phyloP scores from a whole-genome alignment of 2,113 vertebrate genomes.

The Excalfactoria chinensis region DNA sequence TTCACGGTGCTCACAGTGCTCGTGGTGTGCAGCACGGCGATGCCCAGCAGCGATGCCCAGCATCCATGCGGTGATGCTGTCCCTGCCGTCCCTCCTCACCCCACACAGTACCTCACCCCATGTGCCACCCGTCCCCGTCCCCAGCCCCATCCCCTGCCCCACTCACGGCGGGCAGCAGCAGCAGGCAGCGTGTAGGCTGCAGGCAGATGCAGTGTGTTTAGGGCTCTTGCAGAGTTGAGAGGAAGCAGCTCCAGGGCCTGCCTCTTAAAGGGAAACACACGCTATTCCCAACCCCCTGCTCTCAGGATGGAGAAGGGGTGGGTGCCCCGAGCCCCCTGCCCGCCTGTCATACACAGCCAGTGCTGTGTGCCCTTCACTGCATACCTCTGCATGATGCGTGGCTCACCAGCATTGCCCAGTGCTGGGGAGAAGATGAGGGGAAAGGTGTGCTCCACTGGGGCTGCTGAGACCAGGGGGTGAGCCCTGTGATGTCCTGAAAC shows the following conservation, averaged over 20 bases:
- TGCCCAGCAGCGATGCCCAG: background rate
- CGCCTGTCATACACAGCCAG: background rate
- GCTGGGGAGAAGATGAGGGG: background rate
- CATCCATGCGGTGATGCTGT: too few species aligned
- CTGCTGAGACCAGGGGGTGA: background rate
- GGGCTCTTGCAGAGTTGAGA: slow-evolving; percentile 57
- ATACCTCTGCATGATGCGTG: background rate
- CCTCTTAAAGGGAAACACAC: slow-evolving; percentile 81
- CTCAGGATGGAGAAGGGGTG: background rate
- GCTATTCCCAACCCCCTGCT: slow-evolving; percentile 58
- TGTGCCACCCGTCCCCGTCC: background rate
- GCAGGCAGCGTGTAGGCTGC: slow-evolving; percentile 21
- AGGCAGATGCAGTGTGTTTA: slow-evolving; percentile 66
- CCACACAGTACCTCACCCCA: background rate
- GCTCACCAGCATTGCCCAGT: accelerated
- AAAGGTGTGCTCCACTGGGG: accelerated
- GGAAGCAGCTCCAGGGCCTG: slow-evolving; percentile 72
- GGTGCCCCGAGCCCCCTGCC: background rate
- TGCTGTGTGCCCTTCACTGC: background rate
- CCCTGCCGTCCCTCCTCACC: too few species aligned
- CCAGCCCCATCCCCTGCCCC: background rate
- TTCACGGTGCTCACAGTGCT: background rate
- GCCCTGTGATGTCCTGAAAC: accelerated
- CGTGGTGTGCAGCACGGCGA: background rate
- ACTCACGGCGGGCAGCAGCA: slow-evolving; percentile 44